Conservation (phyloP, 2,888 invertebrate species). For the Melangyna quadrimaculata region DNA sequence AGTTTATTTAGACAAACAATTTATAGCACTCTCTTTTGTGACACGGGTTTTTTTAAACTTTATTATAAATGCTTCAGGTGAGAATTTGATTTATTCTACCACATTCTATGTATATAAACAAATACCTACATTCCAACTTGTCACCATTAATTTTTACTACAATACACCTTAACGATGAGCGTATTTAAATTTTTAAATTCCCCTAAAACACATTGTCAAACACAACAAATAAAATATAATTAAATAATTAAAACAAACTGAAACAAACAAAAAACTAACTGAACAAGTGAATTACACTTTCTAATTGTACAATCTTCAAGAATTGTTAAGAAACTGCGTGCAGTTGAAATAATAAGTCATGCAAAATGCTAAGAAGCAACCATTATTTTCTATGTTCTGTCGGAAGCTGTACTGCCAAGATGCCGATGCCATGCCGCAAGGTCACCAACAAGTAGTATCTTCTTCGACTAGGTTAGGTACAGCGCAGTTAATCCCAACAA, state of each 20-base stretch:
- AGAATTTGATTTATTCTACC: neutral
- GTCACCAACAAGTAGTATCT: slow-evolving; percentile 40
- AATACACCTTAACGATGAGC: neutral
- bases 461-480: neutral
- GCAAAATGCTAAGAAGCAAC: slow-evolving; percentile 28
- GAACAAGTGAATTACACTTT: slow-evolving; percentile 16
- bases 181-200: neutral
- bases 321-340: slow-evolving; percentile 39
- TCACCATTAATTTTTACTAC: slow-evolving; percentile 3
- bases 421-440: slow-evolving; percentile 7
- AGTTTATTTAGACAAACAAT: no score
- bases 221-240: slow-evolving; percentile 13
- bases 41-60: no score
- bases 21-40: neutral
- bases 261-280: slow-evolving; percentile 2
- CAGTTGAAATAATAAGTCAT: slow-evolving; percentile 55
- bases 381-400: slow-evolving; percentile 21
- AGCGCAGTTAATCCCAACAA: neutral
- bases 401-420: slow-evolving; percentile 34
- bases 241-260: neutral
- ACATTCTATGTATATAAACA: no score
- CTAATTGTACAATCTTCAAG: slow-evolving; percentile 52
- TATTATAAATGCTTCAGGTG: neutral
- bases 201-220: slow-evolving; percentile 4
- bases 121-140: neutral